Percentiles rank a stretch among this genome's conserved stretches.
phyloP scores from a whole-genome alignment of 1,140 invertebrate species.

The Anastatus disparis region DNA sequence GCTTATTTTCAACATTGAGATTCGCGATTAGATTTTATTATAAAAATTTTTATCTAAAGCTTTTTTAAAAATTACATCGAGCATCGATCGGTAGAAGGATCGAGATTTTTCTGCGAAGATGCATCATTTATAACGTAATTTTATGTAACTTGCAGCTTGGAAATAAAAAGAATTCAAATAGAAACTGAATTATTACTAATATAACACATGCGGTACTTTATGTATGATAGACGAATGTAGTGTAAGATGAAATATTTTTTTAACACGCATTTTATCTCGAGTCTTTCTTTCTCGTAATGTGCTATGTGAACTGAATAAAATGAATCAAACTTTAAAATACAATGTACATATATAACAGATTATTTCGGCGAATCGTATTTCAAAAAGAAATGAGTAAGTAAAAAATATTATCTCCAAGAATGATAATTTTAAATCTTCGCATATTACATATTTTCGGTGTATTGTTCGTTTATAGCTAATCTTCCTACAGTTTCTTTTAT shows the following conservation, averaged over 20 bases:
- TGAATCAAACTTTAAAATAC: constrained; percentile 12
- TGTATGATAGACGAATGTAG: not conserved
- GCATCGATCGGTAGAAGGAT: constrained; percentile 29
- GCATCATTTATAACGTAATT: not conserved
- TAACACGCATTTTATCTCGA: too few relatives aligned
- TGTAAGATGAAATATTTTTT: constrained; percentile 1
- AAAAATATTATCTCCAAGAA: not conserved
- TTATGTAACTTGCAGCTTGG: not conserved
- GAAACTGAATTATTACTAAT: not conserved
- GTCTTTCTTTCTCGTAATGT: too few relatives aligned
- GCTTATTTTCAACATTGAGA: constrained; percentile 37
- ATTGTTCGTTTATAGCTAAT: constrained; percentile 48
- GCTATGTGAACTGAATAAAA: not conserved
- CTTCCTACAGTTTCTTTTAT: constrained; percentile 56
- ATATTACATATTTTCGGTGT: constrained; percentile 16
- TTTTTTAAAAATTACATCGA: constrained; percentile 6
- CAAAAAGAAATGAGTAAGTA: constrained; percentile 21
- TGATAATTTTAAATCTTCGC: constrained; percentile 20
- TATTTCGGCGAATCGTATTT: constrained; percentile 33
- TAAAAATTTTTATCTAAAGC: constrained; percentile 35
- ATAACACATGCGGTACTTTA: not conserved
- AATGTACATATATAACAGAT: constrained; percentile 12
- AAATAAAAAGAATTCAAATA: not conserved
- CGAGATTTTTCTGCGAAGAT: constrained; percentile 16
- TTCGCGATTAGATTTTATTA: constrained; percentile 32